Evolutionary conservation across 2,113 vertebrate genomes (phyloP).

Genomic region (Macquaria ambigua): DNA sequence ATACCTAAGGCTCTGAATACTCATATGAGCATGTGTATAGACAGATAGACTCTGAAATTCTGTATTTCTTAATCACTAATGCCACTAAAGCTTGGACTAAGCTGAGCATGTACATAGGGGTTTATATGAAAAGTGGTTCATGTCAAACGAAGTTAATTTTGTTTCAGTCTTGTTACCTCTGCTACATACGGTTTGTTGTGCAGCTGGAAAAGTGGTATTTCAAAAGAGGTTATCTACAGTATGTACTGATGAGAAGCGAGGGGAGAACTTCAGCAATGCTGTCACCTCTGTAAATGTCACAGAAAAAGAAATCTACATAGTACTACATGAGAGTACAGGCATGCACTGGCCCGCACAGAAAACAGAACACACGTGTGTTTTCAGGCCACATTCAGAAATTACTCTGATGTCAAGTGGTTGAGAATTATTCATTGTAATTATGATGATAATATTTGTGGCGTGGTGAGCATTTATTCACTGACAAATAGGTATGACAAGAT

Average conservation of each 20-base stretch:
- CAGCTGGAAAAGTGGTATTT: not conserved
- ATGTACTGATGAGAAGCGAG: not conserved
- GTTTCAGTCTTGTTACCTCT: not conserved
- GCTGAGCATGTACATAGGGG: not conserved
- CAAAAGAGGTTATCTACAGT: not conserved
- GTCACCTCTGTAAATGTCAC: constrained; percentile 26
- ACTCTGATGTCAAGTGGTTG: not conserved
- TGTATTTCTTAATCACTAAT: constrained; percentile 4
- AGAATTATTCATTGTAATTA: not conserved
- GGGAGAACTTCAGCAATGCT: not conserved
- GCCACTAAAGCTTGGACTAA: not conserved
- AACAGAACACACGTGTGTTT: not conserved
- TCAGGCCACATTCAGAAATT: constrained; percentile 2
- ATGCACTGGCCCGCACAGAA: not conserved
- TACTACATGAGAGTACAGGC: not conserved
- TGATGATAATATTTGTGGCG: not conserved
- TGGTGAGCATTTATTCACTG: not conserved
- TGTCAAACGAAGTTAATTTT: not conserved
- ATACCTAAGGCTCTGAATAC: not conserved
- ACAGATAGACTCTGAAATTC: not conserved
- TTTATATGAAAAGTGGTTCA: constrained; percentile 20
- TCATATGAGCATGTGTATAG: not conserved
- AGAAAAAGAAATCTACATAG: constrained; percentile 19
- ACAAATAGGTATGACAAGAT: constrained; percentile 7
- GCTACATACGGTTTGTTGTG: not conserved